Conservation (phyloP, 2,797 vertebrate genomes). For the Paratrypauchen microcephalus region DNA sequence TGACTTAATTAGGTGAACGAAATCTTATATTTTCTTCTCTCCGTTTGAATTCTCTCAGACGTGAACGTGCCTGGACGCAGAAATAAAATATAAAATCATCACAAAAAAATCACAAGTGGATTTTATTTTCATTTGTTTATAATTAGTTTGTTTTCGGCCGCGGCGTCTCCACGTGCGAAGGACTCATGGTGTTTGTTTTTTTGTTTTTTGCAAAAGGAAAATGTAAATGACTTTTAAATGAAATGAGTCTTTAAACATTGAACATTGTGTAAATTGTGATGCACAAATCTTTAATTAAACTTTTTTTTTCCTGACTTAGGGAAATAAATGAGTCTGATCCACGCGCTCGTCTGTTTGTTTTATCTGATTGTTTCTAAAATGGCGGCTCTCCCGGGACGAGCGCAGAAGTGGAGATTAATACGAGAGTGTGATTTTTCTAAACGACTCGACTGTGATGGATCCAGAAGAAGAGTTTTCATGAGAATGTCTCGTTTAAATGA, state of each 20-base stretch:
- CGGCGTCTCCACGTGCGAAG: too few species aligned
- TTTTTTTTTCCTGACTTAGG: background rate
- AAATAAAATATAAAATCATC: background rate
- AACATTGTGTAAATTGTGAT: background rate
- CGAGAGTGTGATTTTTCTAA: background rate
- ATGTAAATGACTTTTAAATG: background rate
- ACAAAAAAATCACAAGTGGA: background rate
- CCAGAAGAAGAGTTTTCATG: constrained; percentile 1
- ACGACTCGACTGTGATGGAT: background rate
- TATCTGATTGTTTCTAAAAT: background rate
- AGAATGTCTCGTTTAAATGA: constrained; percentile 6
- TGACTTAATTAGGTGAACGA: too few species aligned
- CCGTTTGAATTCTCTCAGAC: background rate
- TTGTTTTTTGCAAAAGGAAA: background rate
- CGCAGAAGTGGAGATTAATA: background rate
- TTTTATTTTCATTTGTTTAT: too few species aligned
- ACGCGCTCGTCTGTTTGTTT: background rate
- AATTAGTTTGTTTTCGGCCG: too few species aligned
- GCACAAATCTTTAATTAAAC: background rate
- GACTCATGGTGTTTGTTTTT: too few species aligned
- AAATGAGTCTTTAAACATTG: background rate
- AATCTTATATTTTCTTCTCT: background rate
- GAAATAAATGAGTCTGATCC: background rate
- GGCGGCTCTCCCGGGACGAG: background rate
- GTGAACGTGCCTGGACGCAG: background rate